These are phyloP conservation scores for Sycon ciliatum DNA, from an alignment of 37 sponge, comb jelly and placozoan species.

Conservation along the genomic window DNA sequence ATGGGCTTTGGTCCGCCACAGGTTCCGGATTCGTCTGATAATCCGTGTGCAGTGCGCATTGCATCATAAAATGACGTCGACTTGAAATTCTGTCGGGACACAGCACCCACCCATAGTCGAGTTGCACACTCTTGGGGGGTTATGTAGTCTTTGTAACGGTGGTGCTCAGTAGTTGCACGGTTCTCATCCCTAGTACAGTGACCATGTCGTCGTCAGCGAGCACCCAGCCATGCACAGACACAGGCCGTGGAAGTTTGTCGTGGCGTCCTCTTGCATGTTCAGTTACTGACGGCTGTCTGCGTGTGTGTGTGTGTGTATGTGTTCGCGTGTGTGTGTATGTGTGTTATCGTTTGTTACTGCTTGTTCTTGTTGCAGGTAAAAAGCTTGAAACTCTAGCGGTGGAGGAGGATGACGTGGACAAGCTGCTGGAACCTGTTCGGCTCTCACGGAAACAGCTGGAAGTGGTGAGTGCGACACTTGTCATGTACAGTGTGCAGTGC, in stretches of 20 bases:
- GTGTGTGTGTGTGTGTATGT: background rate
- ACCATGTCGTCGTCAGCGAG: no score
- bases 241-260: background rate
- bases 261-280: background rate
- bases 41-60: no score
- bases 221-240: background rate
- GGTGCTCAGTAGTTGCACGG: no score
- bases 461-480: constrained; percentile 30
- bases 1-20: no score
- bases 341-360: background rate
- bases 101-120: no score
- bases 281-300: background rate
- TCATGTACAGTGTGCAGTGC: constrained; percentile 1
- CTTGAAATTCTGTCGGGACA: no score
- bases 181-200: no score
- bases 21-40: no score
- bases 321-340: constrained; percentile 10
- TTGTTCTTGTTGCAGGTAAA: constrained; percentile 21
- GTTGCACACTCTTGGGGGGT: no score
- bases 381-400: constrained; percentile 43
- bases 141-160: no score
- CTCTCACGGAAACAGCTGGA: constrained; percentile 67
- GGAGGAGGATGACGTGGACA: constrained; percentile 51
- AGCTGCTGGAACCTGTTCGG: constrained; percentile 62
- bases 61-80: no score